These are phyloP conservation scores for Drosophila parvula DNA, from an alignment of 1,140 invertebrate genomes.

Conservation along the genomic window DNA sequence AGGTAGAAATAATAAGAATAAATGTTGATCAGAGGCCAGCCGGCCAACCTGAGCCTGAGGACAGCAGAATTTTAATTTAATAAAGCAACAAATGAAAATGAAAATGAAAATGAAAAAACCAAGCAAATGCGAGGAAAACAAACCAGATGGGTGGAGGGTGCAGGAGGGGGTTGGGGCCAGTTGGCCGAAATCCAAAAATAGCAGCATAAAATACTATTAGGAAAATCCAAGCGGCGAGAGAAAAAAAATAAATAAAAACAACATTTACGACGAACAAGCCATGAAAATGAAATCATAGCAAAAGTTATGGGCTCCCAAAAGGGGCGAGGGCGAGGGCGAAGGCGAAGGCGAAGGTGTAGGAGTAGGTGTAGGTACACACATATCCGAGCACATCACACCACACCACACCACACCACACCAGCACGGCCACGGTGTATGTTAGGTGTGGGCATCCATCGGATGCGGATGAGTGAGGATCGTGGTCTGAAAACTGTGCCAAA, in stretches of 20 bases:
- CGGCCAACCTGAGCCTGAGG: slow-evolving; percentile 57
- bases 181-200: slow-evolving; percentile 69
- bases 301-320: slow-evolving; percentile 12
- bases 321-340: neutral
- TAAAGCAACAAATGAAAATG: slow-evolving; percentile 63
- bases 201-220: slow-evolving; percentile 57
- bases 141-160: neutral
- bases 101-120: slow-evolving; percentile 11
- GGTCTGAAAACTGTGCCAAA: slow-evolving; percentile 70
- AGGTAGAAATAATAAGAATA: slow-evolving; percentile 63
- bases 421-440: slow-evolving; percentile 13
- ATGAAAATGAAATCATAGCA: slow-evolving; percentile 76
- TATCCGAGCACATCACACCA: slow-evolving; percentile 1
- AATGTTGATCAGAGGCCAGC: slow-evolving; percentile 51
- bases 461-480: slow-evolving; percentile 63
- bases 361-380: slow-evolving; percentile 32
- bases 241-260: slow-evolving; percentile 49
- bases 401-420: neutral
- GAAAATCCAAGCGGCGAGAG: slow-evolving; percentile 34
- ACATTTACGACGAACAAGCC: slow-evolving; percentile 61
- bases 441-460: slow-evolving; percentile 52
- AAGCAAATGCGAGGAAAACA: slow-evolving; percentile 24
- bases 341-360: slow-evolving; percentile 31
- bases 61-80: slow-evolving; percentile 68
- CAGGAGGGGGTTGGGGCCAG: slow-evolving; percentile 1